Evolutionary conservation across 2,113 vertebrate genomes (phyloP).

Genomic region (Psilopogon haemacephalus): DNA sequence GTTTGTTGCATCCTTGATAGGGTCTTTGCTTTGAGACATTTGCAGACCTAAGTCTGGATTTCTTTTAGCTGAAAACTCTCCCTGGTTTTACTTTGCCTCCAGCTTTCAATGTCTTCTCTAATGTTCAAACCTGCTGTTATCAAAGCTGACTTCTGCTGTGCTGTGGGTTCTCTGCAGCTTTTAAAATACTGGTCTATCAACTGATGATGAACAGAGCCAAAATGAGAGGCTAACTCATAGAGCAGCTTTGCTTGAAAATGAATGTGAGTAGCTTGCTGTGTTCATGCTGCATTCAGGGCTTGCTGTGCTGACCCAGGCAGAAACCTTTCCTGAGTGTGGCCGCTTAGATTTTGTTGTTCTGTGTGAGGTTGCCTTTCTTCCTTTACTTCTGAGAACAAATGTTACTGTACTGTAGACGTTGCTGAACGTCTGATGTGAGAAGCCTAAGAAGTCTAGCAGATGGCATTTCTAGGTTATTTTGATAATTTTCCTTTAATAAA

Average conservation of each 20-base stretch:
- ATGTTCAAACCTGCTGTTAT: neutral
- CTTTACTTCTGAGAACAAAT: neutral
- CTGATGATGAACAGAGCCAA: neutral
- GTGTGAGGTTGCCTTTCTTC: neutral
- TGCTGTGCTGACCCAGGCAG: neutral
- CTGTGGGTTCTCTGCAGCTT: neutral
- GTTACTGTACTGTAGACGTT: neutral
- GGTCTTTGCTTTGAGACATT: neutral
- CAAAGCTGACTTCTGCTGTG: neutral
- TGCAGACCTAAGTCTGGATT: neutral
- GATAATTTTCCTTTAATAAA: neutral
- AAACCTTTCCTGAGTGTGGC: neutral
- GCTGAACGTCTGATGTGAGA: neutral
- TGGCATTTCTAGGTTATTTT: constrained; percentile 2
- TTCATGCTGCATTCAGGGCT: neutral
- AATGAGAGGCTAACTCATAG: neutral
- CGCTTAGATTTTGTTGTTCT: neutral
- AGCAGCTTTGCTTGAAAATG: neutral
- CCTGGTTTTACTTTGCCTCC: neutral
- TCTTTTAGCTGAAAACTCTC: neutral
- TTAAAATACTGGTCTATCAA: neutral
- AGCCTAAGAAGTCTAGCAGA: neutral
- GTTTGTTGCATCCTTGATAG: neutral
- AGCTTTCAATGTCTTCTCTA: neutral
- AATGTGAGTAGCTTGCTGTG: neutral